A percentile compares a stretch with the other conserved stretches of the same genome.
Conservation (phyloP, 2,888 invertebrate species). For the Ophraella communa region DNA sequence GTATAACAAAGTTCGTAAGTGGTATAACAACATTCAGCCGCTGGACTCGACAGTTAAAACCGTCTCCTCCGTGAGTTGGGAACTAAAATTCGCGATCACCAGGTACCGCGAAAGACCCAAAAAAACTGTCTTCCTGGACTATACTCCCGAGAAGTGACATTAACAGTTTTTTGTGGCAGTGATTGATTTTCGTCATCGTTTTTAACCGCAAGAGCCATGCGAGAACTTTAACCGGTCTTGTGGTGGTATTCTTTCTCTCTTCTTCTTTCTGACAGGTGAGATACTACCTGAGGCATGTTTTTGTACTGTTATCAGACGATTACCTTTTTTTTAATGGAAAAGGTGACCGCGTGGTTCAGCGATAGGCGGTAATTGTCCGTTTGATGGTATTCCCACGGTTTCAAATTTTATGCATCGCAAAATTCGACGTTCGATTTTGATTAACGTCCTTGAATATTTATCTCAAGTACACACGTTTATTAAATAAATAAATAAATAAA, state of each 20-base stretch:
- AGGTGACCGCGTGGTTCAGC: constrained; percentile 7
- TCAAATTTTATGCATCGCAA: not conserved
- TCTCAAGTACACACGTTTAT: not conserved
- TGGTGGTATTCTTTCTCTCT: constrained; percentile 1
- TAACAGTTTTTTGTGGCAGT: constrained; percentile 19
- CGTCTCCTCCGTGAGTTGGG: constrained; percentile 34
- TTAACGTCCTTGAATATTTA: not conserved
- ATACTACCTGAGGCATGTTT: constrained; percentile 36
- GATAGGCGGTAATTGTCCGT: constrained; percentile 1
- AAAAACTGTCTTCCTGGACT: not conserved
- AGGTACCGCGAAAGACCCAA: not conserved
- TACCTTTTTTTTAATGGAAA: constrained; percentile 32
- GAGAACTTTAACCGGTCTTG: constrained; percentile 45
- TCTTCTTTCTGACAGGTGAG: constrained; percentile 48
- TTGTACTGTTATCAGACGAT: constrained; percentile 50
- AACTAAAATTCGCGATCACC: not conserved
- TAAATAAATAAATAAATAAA: not conserved
- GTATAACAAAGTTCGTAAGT: not conserved
- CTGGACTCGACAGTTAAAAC: constrained; percentile 40
- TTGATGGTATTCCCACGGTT: constrained; percentile 3
- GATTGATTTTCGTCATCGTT: constrained; percentile 19
- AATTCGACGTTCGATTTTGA: not conserved
- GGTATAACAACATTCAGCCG: not conserved
- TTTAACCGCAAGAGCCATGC: constrained; percentile 12
- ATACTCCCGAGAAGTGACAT: not conserved